These are phyloP conservation scores for Napeogenes inachia DNA, from an alignment of 2,888 invertebrate species.

Conservation along the genomic window DNA sequence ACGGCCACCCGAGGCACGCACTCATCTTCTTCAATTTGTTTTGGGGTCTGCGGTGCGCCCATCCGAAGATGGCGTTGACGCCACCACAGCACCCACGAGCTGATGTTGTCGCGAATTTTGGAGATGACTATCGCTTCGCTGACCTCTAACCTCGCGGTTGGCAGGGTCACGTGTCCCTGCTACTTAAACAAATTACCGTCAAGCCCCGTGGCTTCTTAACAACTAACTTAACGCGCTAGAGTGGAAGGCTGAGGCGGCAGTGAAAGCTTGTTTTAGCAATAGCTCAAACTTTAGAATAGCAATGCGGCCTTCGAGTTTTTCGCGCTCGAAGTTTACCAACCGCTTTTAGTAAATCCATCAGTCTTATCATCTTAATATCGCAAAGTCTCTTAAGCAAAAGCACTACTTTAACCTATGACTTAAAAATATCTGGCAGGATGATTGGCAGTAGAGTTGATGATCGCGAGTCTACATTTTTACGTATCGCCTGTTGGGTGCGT, in stretches of 20 bases:
- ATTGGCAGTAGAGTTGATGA: constrained; percentile 48
- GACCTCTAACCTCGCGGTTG: constrained; percentile 36
- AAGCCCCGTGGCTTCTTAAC: constrained; percentile 36
- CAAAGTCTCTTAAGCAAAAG: constrained; percentile 47
- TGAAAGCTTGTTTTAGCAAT: constrained; percentile 58
- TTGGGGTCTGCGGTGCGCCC: constrained; percentile 74
- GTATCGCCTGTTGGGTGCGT: constrained; percentile 49
- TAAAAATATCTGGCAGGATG: constrained; percentile 42
- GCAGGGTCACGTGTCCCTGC: constrained; percentile 40
- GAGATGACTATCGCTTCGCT: constrained; percentile 38
- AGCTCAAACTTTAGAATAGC: constrained; percentile 46
- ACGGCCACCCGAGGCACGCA: constrained; percentile 59
- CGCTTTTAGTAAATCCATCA: constrained; percentile 34
- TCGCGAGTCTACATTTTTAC: constrained; percentile 47
- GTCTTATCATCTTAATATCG: constrained; percentile 43
- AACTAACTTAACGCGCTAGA: constrained; percentile 48
- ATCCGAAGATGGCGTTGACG: constrained; percentile 72
- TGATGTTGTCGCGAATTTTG: constrained; percentile 73
- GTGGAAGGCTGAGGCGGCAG: constrained; percentile 57
- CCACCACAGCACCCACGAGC: constrained; percentile 75
- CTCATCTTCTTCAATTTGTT: constrained; percentile 64
- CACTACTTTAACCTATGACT: constrained; percentile 44
- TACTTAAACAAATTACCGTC: constrained; percentile 31
- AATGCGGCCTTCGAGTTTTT: constrained; percentile 35
- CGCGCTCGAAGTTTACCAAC: constrained; percentile 15